Evolutionary conservation across 2,888 invertebrate species (phyloP).

Genomic region (Pediacus dermestoides): DNA sequence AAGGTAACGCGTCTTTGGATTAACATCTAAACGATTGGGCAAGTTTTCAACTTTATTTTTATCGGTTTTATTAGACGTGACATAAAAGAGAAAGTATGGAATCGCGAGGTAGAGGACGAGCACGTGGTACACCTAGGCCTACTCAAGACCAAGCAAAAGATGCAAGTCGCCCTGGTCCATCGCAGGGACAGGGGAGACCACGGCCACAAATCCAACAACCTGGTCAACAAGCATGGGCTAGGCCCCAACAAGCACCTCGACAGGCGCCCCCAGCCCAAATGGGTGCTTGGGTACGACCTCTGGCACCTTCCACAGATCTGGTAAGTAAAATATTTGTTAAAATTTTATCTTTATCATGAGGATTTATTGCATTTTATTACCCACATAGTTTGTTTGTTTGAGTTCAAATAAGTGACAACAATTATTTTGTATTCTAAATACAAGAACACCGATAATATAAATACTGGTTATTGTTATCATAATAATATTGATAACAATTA

Average conservation of each 20-base stretch:
- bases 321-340: conserved; percentile 1
- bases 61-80: no score
- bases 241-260: conserved; percentile 19
- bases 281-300: neutral
- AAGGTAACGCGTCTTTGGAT: no score
- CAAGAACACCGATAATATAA: no score
- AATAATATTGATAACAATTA: no score
- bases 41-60: no score
- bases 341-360: no score
- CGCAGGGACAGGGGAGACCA: conserved; percentile 32
- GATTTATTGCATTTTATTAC: neutral
- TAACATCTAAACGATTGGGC: no score
- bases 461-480: no score
- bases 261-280: conserved; percentile 21
- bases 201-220: conserved; percentile 22
- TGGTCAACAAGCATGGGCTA: conserved; percentile 18
- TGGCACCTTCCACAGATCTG: neutral
- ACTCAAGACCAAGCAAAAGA: conserved; percentile 11
- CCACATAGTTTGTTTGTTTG: neutral
- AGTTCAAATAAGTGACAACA: neutral
- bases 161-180: conserved; percentile 16
- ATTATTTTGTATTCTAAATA: no score
- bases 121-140: conserved; percentile 31
- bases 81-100: no score
- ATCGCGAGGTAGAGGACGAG: conserved; percentile 44